Percentiles rank a stretch among this genome's conserved stretches.
Evolutionary conservation across 2,113 vertebrate species (phyloP).

Genomic region (Pseudonaja textilis): DNA sequence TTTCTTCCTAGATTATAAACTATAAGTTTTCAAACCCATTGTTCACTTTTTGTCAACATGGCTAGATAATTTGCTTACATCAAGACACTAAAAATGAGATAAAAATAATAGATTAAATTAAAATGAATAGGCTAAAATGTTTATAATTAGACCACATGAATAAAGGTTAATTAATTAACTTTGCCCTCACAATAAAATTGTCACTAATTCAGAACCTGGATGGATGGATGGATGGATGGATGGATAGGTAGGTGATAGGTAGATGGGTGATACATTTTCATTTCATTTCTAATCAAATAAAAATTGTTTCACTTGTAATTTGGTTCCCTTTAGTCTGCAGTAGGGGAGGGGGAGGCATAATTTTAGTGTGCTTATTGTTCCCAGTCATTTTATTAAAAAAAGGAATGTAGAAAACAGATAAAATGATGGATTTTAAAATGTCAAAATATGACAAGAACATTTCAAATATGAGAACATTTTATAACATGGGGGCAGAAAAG

Average conservation of each 20-base stretch:
- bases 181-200: background rate
- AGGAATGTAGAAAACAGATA: background rate
- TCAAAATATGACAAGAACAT: background rate
- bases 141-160: background rate
- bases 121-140: background rate
- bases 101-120: slow-evolving; percentile 2
- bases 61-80: background rate
- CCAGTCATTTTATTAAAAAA: background rate
- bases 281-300: background rate
- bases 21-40: background rate
- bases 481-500: background rate
- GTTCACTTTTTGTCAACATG: background rate
- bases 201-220: background rate
- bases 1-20: background rate
- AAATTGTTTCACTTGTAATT: background rate
- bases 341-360: background rate
- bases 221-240: background rate
- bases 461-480: background rate
- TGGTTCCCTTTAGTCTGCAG: background rate
- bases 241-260: background rate
- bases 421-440: background rate
- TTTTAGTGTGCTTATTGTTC: background rate
- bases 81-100: background rate
- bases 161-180: background rate
- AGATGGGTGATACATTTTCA: background rate